Evolutionary conservation across 2,888 invertebrate species (phyloP), one percentile per base, ranked within the genome.

Genomic region (Pseudoips prasinana): DNA sequence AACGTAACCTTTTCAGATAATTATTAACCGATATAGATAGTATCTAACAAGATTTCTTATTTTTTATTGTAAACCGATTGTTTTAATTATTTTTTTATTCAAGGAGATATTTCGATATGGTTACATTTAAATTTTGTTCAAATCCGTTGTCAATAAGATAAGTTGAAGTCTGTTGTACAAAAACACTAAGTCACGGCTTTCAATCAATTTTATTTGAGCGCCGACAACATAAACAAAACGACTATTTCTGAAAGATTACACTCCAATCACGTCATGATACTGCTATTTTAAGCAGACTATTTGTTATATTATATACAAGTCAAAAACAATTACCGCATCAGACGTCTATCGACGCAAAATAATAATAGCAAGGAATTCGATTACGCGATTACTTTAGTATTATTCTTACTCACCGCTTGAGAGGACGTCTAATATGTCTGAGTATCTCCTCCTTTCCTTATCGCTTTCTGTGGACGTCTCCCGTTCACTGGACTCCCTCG

Each of bases 391-490:
- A n/a, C n/a, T n/a, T n/a, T n/a, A n/a, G n/a, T n/a, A n/a, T n/a
- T n/a, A n/a, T n/a, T 14, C 5, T 14, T 14, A 14, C 14, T 14
- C 14, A 14, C 14, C 14, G 14, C 14, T 14, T 7, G 88, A 87
- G 14, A 79, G 86, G 45, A 83, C 79, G 45, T 87, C 88, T 30
- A 87, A 67, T 42, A 88, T 86, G 50, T 88, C 88, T 0, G 88
- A 88, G 44, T 86, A 81, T 52, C 88, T 59, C 46, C 87, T 65
- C 54, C 70, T 81, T 46, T 88, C 87, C 41, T 86, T 86, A 36
- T 88, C 88, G 41, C 86, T 87, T 48, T 88, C 88, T 1, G 82
- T 79, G 0, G 87, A 86, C 0, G 87, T 85, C 57, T 86, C 86
- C 32, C 87, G 74, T 65, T 87, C 88, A 39, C 84, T 82, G 41